Percentiles rank a stretch among this genome's conserved stretches.
Conservation (phyloP, 2,888 invertebrate genomes). For the Drosophila stalkeri region DNA sequence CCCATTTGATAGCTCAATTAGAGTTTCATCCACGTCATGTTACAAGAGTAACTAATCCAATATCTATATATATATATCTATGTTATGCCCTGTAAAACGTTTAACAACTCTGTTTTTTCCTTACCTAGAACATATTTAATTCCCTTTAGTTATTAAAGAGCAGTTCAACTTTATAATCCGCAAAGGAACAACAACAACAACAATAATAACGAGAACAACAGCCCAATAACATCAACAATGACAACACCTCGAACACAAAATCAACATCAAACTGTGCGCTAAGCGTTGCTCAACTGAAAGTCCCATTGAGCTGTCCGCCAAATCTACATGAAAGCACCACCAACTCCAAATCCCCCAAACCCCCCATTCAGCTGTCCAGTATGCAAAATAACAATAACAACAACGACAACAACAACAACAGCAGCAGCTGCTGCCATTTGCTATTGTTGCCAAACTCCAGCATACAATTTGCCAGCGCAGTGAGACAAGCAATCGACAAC, state of each 20-base stretch:
- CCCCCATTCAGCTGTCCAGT: slow-evolving; percentile 17
- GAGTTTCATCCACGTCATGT: background rate
- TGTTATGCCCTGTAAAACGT: background rate
- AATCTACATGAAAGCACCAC: background rate
- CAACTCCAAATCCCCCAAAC: background rate
- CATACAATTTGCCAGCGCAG: slow-evolving; percentile 68
- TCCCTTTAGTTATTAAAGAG: slow-evolving; percentile 5
- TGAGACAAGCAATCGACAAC: slow-evolving; percentile 51
- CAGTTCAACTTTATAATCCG: slow-evolving; percentile 28
- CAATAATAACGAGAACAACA: background rate
- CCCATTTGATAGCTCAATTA: background rate
- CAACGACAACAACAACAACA: slow-evolving; percentile 33
- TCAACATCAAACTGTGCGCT: slow-evolving; percentile 43
- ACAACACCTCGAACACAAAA: slow-evolving; percentile 46
- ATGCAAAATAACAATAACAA: slow-evolving; percentile 38
- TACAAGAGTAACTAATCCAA: background rate
- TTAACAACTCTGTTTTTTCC: background rate
- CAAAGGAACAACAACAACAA: slow-evolving; percentile 2
- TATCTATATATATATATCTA: background rate
- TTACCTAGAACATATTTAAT: background rate
- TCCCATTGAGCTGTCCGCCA: slow-evolving; percentile 19
- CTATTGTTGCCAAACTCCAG: slow-evolving; percentile 47
- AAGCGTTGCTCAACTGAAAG: slow-evolving; percentile 41
- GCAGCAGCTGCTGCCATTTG: slow-evolving; percentile 48
- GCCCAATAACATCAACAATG: slow-evolving; percentile 45